phyloP scores from a whole-genome alignment of 2,888 invertebrate species.

The Agrotis exclamationis region DNA sequence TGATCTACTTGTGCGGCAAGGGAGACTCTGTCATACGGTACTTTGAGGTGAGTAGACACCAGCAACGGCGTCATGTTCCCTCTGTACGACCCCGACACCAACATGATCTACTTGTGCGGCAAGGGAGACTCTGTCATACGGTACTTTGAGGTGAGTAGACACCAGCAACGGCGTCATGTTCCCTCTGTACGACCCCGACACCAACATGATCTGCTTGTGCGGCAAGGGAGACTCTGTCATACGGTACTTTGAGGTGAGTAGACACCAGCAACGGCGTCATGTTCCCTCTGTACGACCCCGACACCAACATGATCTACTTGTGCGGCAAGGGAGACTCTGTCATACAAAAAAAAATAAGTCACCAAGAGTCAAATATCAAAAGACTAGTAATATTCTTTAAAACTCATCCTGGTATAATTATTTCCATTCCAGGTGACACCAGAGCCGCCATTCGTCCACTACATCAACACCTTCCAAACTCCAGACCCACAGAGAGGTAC shows the following conservation, averaged over 20 bases:
- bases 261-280: slow-evolving; percentile 99
- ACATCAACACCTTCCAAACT: slow-evolving; percentile 99
- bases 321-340: slow-evolving; percentile 98
- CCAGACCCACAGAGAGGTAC: slow-evolving; percentile 98
- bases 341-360: too few relatives aligned
- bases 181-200: slow-evolving; percentile 99
- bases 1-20: slow-evolving; percentile 99
- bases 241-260: slow-evolving; percentile 97
- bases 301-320: slow-evolving; percentile 98
- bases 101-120: slow-evolving; percentile 98
- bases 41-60: slow-evolving; percentile 98
- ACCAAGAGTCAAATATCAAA: background rate
- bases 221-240: slow-evolving; percentile 99
- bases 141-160: slow-evolving; percentile 98
- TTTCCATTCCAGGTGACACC: slow-evolving; percentile 93
- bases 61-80: slow-evolving; percentile 99
- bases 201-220: slow-evolving; percentile 98
- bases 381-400: background rate
- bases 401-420: background rate
- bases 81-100: slow-evolving; percentile 98
- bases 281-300: slow-evolving; percentile 99
- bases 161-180: slow-evolving; percentile 99
- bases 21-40: slow-evolving; percentile 99
- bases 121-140: slow-evolving; percentile 99
- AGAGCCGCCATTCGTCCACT: slow-evolving; percentile 98